Evolutionary conservation across 1,140 invertebrate species (phyloP), one percentile per base, ranked within the genome.

Genomic region (Pachyrhynchus sulphureomaculatus): DNA sequence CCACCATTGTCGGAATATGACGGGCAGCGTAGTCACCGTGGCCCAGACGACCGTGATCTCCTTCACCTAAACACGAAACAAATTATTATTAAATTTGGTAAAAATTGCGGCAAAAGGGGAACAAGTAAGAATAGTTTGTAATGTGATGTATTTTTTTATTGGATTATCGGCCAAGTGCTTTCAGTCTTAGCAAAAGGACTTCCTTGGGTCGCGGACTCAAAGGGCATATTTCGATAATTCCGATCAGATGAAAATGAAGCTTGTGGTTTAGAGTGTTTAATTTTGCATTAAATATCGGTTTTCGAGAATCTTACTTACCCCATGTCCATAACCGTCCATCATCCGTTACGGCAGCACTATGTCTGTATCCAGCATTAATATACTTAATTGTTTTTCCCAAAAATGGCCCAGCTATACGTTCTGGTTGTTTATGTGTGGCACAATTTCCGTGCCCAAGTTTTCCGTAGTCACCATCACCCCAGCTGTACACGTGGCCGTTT

Each of bases 401-500:
- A 54, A 84, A 77, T 2, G 78, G 76, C 0, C 79, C 82, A 13
- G 59, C 68, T 15, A 84, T 77, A 4, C 79, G 62, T 68, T 81
- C 80, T 5, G 82, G 83, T 63, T 78, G 77, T 70, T 83, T 83
- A 49, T 86, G 82, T 1, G 84, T 86, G 12, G 78, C 67, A 37
- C 75, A 78, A 66, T 81, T 82, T 10, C 81, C 81, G 74, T 84
- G 82, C 69, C 92, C 93, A 21, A 98, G 79, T 83, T 98, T 98
- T 3, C 95, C 95, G 74, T 98, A 98, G 77, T 98, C 95, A 0
- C 95, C 95, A 75, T 97, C 95, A 10, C 95, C 95, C 94, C 93
- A 98, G 24, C 92, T 95, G 90, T 93, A 96, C 0, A 97, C 93
- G 68, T 87, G 91, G 66, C 94, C 93, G 72, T 95, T 91, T 54